These are phyloP conservation scores for Cantharis flavilabris DNA, from an alignment of 2,888 invertebrate genomes.

Conservation along the genomic window DNA sequence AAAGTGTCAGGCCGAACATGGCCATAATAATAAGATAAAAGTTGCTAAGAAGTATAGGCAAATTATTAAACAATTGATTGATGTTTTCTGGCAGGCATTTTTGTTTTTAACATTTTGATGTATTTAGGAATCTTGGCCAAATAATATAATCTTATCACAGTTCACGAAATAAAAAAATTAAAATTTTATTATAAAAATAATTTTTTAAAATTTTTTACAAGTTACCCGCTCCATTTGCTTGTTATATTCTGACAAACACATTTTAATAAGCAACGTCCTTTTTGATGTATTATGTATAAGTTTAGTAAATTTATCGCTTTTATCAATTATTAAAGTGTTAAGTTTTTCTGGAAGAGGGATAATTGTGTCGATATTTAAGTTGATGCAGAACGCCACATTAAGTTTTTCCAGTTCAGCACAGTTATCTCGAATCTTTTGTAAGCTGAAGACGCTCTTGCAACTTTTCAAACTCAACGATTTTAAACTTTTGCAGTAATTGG, in stretches of 20 bases:
- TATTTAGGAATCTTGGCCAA: too few relatives aligned
- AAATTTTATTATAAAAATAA: background rate
- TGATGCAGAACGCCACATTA: constrained; percentile 38
- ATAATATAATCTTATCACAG: too few relatives aligned
- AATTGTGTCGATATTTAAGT: constrained; percentile 21
- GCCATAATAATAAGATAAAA: too few relatives aligned
- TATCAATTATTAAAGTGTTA: constrained; percentile 32
- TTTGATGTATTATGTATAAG: constrained; percentile 5
- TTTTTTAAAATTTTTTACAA: background rate
- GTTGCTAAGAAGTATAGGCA: too few relatives aligned
- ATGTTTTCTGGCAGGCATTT: too few relatives aligned
- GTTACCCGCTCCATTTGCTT: constrained; percentile 13
- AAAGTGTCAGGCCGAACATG: too few relatives aligned
- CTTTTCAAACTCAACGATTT: constrained; percentile 36
- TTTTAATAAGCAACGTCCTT: constrained; percentile 5
- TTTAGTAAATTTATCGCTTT: constrained; percentile 19
- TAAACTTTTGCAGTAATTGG: constrained; percentile 35
- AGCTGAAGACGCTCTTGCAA: constrained; percentile 36
- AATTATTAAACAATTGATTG: too few relatives aligned
- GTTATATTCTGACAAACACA: constrained; percentile 36
- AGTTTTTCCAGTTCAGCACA: constrained; percentile 33
- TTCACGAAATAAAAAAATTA: background rate
- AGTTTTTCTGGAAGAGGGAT: constrained; percentile 26
- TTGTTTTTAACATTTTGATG: too few relatives aligned
- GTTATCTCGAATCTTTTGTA: constrained; percentile 31